Evolutionary conservation across 2,113 vertebrate species (phyloP).

Genomic region (Dinomys branickii): DNA sequence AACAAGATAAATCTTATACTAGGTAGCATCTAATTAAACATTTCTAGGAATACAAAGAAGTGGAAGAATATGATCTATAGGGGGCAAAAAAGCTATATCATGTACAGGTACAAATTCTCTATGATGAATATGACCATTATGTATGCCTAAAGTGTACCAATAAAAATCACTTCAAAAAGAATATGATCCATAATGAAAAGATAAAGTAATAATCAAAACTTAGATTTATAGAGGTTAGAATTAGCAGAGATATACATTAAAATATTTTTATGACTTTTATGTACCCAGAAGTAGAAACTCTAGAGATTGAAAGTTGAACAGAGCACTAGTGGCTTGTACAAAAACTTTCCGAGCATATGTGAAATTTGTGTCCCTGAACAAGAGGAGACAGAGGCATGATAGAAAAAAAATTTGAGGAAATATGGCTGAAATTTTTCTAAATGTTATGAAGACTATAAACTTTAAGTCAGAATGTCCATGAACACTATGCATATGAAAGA

Average conservation of each 20-base stretch:
- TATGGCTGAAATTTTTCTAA: background rate
- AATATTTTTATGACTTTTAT: background rate
- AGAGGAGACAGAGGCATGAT: background rate
- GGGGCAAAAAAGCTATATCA: no score
- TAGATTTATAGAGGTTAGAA: background rate
- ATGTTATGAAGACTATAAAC: background rate
- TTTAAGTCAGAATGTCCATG: background rate
- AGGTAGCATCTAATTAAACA: background rate
- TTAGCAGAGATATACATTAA: background rate
- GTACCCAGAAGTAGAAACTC: background rate
- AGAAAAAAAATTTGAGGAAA: background rate
- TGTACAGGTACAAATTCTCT: no score
- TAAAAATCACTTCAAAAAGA: background rate
- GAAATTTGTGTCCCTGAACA: background rate
- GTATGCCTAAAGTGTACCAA: no score
- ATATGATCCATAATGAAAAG: background rate
- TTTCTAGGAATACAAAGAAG: background rate
- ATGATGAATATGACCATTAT: no score
- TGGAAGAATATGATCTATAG: conserved; percentile 1
- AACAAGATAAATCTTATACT: background rate
- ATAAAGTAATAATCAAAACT: conserved; percentile 2
- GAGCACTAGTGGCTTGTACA: background rate
- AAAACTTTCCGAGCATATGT: background rate
- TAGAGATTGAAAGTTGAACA: background rate
- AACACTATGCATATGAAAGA: background rate